Percentiles rank a stretch among this genome's conserved stretches.
These are phyloP conservation scores for Altica lythri DNA, from an alignment of 2,888 invertebrate genomes.

Conservation along the genomic window DNA sequence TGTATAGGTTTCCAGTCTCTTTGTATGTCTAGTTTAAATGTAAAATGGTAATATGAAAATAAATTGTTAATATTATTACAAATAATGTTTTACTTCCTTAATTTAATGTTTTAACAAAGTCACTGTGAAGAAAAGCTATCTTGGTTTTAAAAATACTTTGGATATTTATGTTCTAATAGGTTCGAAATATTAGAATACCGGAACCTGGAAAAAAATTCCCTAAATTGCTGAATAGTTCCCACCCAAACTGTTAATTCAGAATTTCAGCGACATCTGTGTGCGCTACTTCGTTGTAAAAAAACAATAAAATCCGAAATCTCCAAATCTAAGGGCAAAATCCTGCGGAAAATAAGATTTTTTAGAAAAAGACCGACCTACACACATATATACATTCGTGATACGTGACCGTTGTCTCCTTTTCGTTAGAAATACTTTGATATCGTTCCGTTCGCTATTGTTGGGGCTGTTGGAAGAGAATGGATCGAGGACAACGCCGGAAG, in stretches of 20 bases:
- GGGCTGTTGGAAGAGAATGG: background rate
- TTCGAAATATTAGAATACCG: no score
- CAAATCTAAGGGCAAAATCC: constrained; percentile 14
- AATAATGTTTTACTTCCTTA: no score
- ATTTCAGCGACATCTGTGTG: constrained; percentile 4
- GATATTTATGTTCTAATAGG: no score
- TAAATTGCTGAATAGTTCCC: constrained; percentile 7
- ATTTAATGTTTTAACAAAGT: no score
- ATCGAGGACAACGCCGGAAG: background rate
- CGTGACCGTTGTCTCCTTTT: constrained; percentile 12
- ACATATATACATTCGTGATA: constrained; percentile 19
- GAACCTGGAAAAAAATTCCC: no score
- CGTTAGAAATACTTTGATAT: constrained; percentile 2
- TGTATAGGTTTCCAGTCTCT: no score
- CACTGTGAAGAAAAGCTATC: no score
- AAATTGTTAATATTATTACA: no score
- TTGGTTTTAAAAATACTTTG: no score
- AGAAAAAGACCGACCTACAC: constrained; percentile 6
- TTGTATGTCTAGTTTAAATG: no score
- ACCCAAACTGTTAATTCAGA: background rate
- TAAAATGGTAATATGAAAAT: no score
- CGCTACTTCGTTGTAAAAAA: constrained; percentile 17
- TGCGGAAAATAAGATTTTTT: constrained; percentile 17
- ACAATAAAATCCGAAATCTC: constrained; percentile 18
- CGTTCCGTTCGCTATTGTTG: background rate